Percentiles rank a stretch among this genome's conserved stretches.
These are phyloP conservation scores for Esox masquinongy DNA, from an alignment of 2,797 vertebrate genomes.

Conservation along the genomic window DNA sequence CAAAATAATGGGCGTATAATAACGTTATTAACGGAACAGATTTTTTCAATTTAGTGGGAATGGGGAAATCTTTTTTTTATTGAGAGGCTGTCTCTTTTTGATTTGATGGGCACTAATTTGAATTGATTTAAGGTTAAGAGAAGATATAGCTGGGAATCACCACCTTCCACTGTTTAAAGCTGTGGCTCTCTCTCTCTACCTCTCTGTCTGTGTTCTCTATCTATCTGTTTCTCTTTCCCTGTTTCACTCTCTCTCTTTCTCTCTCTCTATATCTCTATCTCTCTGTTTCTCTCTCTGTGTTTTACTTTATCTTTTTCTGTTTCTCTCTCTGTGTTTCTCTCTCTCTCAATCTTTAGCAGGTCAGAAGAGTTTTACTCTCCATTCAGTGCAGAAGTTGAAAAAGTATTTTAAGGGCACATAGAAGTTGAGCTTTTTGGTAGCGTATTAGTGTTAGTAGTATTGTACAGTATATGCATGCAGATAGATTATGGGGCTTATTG, in stretches of 20 bases:
- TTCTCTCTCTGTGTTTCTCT: too few relatives aligned
- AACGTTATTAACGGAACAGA: conserved; percentile 51
- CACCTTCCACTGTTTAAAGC: conserved; percentile 36
- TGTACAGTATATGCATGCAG: too few relatives aligned
- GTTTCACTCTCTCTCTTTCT: too few relatives aligned
- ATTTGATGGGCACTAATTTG: conserved; percentile 55
- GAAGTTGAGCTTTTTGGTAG: too few relatives aligned
- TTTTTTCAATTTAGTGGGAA: conserved; percentile 45
- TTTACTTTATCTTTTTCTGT: conserved; percentile 4
- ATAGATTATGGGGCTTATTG: too few relatives aligned
- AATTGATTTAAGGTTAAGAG: conserved; percentile 57
- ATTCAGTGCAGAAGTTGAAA: neutral
- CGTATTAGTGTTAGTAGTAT: too few relatives aligned
- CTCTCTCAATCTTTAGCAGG: neutral
- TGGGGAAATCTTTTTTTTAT: conserved; percentile 49
- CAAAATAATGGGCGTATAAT: conserved; percentile 60
- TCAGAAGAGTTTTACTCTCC: conserved; percentile 25
- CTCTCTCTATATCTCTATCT: conserved; percentile 44
- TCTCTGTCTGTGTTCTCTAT: neutral
- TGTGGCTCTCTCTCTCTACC: conserved; percentile 53
- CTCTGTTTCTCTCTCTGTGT: neutral
- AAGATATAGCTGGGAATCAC: conserved; percentile 53
- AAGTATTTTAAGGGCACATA: neutral
- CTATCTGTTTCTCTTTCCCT: conserved; percentile 9
- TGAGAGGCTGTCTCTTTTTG: conserved; percentile 48